Base-by-base conservation (phyloP, 2,888 invertebrate species). In the Caenorhabditis sinica region DNA sequence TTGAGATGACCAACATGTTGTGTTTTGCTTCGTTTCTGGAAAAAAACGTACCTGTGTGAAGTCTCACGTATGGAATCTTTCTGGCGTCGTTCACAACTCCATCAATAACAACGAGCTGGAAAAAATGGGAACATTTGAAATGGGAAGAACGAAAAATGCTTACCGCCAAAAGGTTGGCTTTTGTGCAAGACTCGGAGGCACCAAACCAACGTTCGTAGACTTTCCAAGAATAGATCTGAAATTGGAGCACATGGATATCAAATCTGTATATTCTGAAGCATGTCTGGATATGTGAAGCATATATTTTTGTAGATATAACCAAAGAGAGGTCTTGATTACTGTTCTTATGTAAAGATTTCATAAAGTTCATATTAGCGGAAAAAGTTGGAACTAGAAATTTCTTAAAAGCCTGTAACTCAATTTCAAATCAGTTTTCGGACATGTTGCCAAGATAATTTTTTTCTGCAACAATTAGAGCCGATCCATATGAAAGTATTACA, bases 191-290 rank as follows among this genome's bases (percentile, higher is more conserved):
- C 20, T 87, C 86, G n/a, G 71, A 75, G 0, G 5, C 68, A 1
- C 86, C 89, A 82, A 91, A 91, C 91, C 91, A 91, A 11, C 91
- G 88, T 49, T 89, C 87, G 73, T 88, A 91, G 6, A 91, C 84
- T 72, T 91, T 91, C 83, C 90, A 88, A 1, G 90, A 85, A 74
- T 90, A 91, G 4, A 90, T 85, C 91, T 91, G 20, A 49, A 49
- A 49, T 20, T 4, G 1, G 11, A 45, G 1, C 11, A 4, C 15
- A 45, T 45, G 2, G 2, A 1, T 15, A 45, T 17, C 45, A 15
- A 4, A 8, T 33, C 6, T 8, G 15, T 8, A 43, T 8, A 43
- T 43, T 5, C 43, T 2, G 17, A 2, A 56, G 13, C 28, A 40
- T 45, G 25, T 9, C 30, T 56, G n/a, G n/a, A n/a, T n/a, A n/a